Base-by-base conservation (phyloP, 1,140 invertebrate genomes). In the Muscidifurax raptorellus region DNA sequence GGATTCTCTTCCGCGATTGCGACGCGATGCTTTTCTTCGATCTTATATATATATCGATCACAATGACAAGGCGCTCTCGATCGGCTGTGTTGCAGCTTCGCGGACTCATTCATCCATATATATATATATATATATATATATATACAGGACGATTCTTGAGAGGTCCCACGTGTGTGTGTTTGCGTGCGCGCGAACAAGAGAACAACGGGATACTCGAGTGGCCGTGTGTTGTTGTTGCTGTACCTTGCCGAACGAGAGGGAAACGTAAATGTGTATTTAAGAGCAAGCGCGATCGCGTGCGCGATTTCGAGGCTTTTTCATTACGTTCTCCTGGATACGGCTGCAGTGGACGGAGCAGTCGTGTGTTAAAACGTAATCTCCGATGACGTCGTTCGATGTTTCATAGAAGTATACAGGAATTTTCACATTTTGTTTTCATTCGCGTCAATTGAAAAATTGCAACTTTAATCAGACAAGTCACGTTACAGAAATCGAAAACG, bases 11-110 rank as follows among this genome's bases (percentile, higher is more conserved):
- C 66, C 66, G 66, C 66, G 25, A 30, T 69, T 10, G 27, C 66
- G 25, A 10, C 64, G 59, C 66, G 76, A 78, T 64, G 64, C 64
- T 52, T 71, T 80, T 80, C 79, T 80, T 71, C 77, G 77, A 79
- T 79, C 77, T 32, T 22, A 30, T 47, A 40, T 59, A 44, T 25
- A 52, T 32, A 78, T 66, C 52, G 52, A 78, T 59, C 52, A 59
- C 76, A 78, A 78, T 78, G 76, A 78, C 76, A 52, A 9, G 15
- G n/a, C 40, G 47, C 75, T 59, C 75, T 59, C 47, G 75, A 77
- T 75, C 74, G 27, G 40, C 9, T 40, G 77, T 28, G 18, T 22
- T 13, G 52, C n/a, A 25, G 25, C 59, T 79, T 79, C 59, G 59
- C 59, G 27, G 15, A n/a, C 22, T 59, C 77, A 78, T 78, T 78